Evolutionary conservation across 2,113 vertebrate species (phyloP).

Genomic region (Fregata magnificens): DNA sequence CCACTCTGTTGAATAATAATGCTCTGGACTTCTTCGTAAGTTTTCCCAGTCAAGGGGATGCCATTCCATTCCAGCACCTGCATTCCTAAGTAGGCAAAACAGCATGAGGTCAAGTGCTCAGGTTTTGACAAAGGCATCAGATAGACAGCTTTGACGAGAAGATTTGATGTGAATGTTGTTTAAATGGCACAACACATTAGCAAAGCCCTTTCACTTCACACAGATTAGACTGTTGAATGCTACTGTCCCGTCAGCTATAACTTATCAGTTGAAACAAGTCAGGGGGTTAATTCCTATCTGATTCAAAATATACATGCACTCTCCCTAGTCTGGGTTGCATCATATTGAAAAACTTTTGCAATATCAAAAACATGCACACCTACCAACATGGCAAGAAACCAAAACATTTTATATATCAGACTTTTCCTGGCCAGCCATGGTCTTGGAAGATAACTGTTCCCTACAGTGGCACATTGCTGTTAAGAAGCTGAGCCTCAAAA

Average conservation of each 20-base stretch:
- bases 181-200: not conserved
- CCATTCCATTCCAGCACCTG: conserved; percentile 98
- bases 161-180: not conserved
- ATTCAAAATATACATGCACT: not conserved
- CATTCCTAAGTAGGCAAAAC: conserved; percentile 85
- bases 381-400: not conserved
- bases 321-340: not conserved
- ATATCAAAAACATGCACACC: conserved; percentile 5
- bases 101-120: not conserved
- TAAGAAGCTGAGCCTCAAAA: not conserved
- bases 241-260: not conserved
- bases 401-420: not conserved
- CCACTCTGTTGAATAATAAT: conserved; percentile 90
- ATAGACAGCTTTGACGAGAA: not conserved
- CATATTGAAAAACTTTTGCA: not conserved
- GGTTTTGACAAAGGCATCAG: not conserved
- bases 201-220: conserved; percentile 5
- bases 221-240: not conserved
- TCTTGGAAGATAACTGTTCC: not conserved
- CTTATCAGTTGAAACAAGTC: conserved; percentile 25
- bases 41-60: conserved; percentile 89
- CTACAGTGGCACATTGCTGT: not conserved
- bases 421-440: not conserved
- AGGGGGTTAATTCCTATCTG: not conserved
- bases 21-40: conserved; percentile 96